Evolutionary conservation across 37 sponge, comb jelly and placozoan genomes (phyloP).

Genomic region (Chondrilla cf. caribensis): DNA sequence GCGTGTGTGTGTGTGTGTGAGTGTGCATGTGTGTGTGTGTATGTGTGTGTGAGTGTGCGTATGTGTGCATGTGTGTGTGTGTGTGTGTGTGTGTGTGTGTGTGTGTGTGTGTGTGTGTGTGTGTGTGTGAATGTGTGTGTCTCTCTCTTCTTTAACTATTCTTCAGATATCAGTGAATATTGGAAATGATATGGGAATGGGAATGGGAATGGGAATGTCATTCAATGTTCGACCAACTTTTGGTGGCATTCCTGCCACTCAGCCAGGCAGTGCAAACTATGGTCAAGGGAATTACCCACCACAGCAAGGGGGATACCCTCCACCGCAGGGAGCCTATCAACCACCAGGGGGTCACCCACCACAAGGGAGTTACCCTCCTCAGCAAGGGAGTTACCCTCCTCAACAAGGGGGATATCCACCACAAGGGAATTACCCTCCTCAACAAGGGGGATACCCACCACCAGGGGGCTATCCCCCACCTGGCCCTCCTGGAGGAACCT

Average conservation of each 20-base stretch:
- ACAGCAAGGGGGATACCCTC: constrained; percentile 5
- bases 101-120: constrained; percentile 30
- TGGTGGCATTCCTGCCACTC: not conserved
- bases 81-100: constrained; percentile 26
- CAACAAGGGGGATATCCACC: not conserved
- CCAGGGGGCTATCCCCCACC: too few relatives aligned
- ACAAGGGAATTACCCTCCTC: not conserved
- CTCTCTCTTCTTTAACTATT: too few relatives aligned
- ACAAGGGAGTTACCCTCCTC: constrained; percentile 31
- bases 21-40: constrained; percentile 16
- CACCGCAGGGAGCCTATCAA: constrained; percentile 21
- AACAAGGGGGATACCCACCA: not conserved
- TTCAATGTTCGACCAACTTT: not conserved
- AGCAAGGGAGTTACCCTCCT: constrained; percentile 9
- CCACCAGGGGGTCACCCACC: constrained; percentile 44
- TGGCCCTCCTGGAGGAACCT: too few relatives aligned
- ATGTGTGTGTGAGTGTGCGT: not conserved
- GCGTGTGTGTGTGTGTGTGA: constrained; percentile 26
- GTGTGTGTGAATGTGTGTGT: constrained; percentile 17
- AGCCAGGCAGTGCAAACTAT: too few relatives aligned
- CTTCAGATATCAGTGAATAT: not conserved
- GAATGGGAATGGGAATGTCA: not conserved
- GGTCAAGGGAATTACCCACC: not conserved
- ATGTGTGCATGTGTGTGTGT: not conserved
- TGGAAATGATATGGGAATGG: not conserved